Conservation (phyloP, 2,888 invertebrate species). For the Ametastegia equiseti region DNA sequence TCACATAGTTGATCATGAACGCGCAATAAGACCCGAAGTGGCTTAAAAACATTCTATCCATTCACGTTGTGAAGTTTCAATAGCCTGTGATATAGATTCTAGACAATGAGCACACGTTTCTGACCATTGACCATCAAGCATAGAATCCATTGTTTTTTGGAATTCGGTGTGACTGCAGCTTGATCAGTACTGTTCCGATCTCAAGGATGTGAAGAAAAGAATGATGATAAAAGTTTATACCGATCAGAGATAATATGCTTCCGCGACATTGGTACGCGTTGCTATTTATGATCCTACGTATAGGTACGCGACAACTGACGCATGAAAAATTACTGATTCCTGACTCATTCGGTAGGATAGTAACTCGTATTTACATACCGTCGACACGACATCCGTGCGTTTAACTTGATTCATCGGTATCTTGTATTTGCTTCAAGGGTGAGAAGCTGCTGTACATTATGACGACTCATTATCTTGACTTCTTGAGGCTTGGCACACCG, state of each 20-base stretch:
- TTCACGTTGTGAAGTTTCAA: not conserved
- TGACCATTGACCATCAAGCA: not conserved
- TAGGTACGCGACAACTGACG: conserved; percentile 35
- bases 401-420: conserved; percentile 36
- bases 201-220: not conserved
- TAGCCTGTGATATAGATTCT: not conserved
- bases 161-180: conserved; percentile 2
- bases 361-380: conserved; percentile 18
- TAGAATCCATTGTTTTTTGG: not conserved
- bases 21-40: not conserved
- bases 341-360: conserved; percentile 23
- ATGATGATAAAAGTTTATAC: not conserved
- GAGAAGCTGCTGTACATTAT: conserved; percentile 8
- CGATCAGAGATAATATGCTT: conserved; percentile 13
- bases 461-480: conserved; percentile 4
- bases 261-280: conserved; percentile 7
- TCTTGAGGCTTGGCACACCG: not conserved
- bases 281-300: not conserved
- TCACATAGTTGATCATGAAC: not conserved
- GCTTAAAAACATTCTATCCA: not conserved
- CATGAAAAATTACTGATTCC: conserved; percentile 37
- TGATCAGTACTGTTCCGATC: not conserved
- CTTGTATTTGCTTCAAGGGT: conserved; percentile 29
- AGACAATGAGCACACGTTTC: not conserved
- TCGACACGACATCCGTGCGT: conserved; percentile 32